These are phyloP conservation scores for Columbina picui DNA, from an alignment of 2,113 vertebrate genomes.

Conservation along the genomic window DNA sequence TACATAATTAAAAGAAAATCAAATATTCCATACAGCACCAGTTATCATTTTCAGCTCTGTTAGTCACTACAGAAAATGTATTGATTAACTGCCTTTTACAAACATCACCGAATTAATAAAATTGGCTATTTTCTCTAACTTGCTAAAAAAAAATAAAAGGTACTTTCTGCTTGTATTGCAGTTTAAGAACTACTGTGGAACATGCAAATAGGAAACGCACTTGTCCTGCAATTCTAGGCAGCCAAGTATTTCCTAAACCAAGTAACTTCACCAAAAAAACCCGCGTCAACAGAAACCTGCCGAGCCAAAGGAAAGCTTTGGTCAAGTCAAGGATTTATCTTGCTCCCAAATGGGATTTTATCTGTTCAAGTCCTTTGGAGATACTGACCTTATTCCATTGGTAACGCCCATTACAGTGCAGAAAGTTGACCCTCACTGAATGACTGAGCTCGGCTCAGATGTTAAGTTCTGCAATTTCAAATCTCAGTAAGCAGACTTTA, in stretches of 20 bases:
- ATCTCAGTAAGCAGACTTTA: neutral
- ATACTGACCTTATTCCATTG: neutral
- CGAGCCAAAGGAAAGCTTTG: neutral
- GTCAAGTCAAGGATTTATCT: neutral
- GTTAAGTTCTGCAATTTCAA: neutral
- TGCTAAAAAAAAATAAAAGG: neutral
- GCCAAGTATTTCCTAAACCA: neutral
- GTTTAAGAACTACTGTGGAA: neutral
- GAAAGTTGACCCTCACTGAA: neutral
- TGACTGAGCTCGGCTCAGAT: rapidly evolving
- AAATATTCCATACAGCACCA: neutral
- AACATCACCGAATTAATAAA: neutral
- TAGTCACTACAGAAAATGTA: neutral
- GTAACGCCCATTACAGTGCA: neutral
- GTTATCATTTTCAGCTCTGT: neutral
- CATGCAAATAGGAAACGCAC: neutral
- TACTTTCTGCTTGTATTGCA: neutral
- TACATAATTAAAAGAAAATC: neutral
- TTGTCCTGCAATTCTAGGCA: neutral
- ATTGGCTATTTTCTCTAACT: neutral
- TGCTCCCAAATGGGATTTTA: neutral
- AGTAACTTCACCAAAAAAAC: too few relatives aligned
- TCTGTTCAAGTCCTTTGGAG: neutral
- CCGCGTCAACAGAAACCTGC: neutral
- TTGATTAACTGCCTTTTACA: neutral